Evolutionary conservation across 1,140 invertebrate genomes (phyloP).

Genomic region (Brachionus paranguensis): DNA sequence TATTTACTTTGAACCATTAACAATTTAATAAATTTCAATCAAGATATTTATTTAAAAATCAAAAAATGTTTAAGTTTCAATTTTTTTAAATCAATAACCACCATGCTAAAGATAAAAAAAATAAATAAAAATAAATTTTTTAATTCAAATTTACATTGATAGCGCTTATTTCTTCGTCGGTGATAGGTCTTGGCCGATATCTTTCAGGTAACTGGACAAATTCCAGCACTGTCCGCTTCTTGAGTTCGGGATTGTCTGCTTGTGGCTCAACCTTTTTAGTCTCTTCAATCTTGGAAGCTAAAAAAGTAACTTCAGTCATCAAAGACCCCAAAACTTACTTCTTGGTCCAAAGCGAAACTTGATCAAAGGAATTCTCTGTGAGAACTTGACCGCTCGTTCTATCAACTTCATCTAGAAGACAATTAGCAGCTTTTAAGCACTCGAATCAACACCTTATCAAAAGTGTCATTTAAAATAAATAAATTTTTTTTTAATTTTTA

Average conservation of each 20-base stretch:
- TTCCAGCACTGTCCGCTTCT: not conserved
- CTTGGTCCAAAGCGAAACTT: not conserved
- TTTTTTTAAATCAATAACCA: not conserved
- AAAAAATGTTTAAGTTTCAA: too few species aligned
- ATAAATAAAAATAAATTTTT: not conserved
- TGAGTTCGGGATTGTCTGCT: not conserved
- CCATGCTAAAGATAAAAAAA: not conserved
- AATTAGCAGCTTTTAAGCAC: not conserved
- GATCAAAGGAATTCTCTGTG: not conserved
- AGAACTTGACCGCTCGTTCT: not conserved
- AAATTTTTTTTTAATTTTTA: not conserved
- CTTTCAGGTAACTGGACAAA: conserved; percentile 31
- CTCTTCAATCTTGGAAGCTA: not conserved
- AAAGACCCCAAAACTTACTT: not conserved
- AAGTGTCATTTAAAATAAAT: not conserved
- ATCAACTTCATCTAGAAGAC: not conserved
- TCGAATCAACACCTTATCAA: not conserved
- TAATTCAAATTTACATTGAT: conserved; percentile 12
- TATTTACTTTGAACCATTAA: too few species aligned
- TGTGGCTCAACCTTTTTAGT: not conserved
- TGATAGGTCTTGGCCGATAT: not conserved
- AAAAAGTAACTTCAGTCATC: not conserved
- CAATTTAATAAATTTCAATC: too few species aligned
- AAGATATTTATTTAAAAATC: too few species aligned
- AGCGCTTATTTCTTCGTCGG: not conserved